Percentiles rank a stretch among this genome's conserved stretches.
phyloP scores from a whole-genome alignment of 1,140 invertebrate species.

The Aphis gossypii region DNA sequence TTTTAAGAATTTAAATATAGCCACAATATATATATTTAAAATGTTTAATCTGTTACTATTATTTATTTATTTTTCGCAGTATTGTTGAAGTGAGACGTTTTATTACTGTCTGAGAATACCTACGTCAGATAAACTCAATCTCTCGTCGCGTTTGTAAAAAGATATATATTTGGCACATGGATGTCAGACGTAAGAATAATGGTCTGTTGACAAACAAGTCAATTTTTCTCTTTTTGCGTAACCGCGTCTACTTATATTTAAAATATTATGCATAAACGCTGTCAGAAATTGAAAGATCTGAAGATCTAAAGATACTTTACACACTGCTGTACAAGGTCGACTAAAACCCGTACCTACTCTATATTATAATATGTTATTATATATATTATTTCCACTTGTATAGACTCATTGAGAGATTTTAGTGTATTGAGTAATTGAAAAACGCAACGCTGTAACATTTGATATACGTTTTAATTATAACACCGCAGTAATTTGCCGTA shows the following conservation, averaged over 20 bases:
- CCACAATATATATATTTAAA: no score
- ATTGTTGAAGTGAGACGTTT: neutral
- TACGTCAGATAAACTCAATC: neutral
- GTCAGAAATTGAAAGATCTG: neutral
- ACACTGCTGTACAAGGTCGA: neutral
- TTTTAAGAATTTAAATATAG: neutral
- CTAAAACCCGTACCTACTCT: neutral
- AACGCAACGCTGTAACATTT: neutral
- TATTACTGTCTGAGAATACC: neutral
- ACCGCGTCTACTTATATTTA: neutral
- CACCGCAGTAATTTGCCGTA: neutral
- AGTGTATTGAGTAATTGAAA: constrained; percentile 2
- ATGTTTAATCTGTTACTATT: neutral
- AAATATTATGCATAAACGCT: neutral
- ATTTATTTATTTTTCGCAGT: neutral
- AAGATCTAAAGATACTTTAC: neutral
- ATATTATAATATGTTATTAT: neutral
- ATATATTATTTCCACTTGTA: neutral
- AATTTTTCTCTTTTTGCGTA: neutral
- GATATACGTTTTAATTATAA: neutral
- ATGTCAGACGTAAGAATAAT: neutral
- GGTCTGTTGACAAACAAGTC: constrained; percentile 21
- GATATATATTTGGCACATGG: neutral
- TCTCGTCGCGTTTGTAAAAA: neutral
- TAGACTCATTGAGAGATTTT: neutral